These are phyloP conservation scores for Emydoidea blandingii DNA, from an alignment of 2,797 vertebrate species.

Conservation along the genomic window DNA sequence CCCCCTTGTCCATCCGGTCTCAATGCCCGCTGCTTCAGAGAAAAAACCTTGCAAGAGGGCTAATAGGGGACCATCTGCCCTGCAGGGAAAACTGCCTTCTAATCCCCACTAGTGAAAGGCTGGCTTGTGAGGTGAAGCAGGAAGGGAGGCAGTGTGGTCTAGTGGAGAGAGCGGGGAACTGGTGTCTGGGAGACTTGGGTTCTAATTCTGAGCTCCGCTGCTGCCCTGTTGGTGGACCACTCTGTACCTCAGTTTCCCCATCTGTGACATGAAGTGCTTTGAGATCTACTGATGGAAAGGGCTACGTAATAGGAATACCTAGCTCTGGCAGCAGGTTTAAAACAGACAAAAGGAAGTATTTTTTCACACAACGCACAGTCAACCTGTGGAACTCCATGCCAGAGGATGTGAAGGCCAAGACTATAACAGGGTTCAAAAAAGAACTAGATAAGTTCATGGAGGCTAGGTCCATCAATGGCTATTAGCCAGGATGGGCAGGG, in stretches of 20 bases:
- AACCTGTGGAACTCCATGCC: too few relatives aligned
- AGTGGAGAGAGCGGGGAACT: not conserved
- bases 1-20: not conserved
- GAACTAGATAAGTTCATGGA: too few relatives aligned
- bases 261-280: not conserved
- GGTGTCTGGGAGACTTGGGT: not conserved
- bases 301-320: too few relatives aligned
- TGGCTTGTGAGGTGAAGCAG: not conserved
- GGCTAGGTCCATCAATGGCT: too few relatives aligned
- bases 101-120: not conserved
- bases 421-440: too few relatives aligned
- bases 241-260: not conserved
- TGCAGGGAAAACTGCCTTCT: not conserved
- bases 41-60: too few relatives aligned
- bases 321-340: too few relatives aligned
- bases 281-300: not conserved
- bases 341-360: too few relatives aligned
- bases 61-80: not conserved
- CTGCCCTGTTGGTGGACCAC: fast-evolving
- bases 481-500: too few relatives aligned
- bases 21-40: not conserved
- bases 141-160: not conserved
- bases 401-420: too few relatives aligned
- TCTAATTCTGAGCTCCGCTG: not conserved
- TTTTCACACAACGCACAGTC: too few relatives aligned